Conservation (phyloP, 2,888 invertebrate genomes). For the Volucella inanis region DNA sequence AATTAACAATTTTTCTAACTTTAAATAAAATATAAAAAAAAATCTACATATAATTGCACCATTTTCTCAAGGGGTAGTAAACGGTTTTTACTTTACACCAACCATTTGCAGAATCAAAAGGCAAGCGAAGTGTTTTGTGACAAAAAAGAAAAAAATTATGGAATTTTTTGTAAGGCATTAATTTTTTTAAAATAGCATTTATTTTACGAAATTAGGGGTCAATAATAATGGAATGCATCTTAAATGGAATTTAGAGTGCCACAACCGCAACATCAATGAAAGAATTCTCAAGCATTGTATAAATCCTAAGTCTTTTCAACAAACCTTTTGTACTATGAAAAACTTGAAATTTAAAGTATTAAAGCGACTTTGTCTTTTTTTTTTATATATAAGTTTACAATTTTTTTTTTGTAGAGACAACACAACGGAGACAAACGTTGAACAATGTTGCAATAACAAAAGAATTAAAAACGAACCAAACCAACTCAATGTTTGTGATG, state of each 20-base stretch:
- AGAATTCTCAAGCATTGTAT: neutral
- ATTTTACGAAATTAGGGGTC: too few relatives aligned
- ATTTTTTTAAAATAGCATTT: too few relatives aligned
- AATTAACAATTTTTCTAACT: neutral
- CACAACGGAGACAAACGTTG: neutral
- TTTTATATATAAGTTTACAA: neutral
- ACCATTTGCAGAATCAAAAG: too few relatives aligned
- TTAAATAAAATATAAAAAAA: neutral
- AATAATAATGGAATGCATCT: too few relatives aligned
- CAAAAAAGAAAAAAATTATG: too few relatives aligned
- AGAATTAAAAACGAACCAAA: conserved; percentile 33
- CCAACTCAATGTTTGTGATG: conserved; percentile 48
- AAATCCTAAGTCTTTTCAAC: conserved; percentile 23
- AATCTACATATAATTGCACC: conserved; percentile 4
- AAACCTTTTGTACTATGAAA: conserved; percentile 33
- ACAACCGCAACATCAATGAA: neutral
- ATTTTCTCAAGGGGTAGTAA: conserved; percentile 1
- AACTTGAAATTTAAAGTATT: conserved; percentile 2
- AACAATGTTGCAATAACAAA: conserved; percentile 42
- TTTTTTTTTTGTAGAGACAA: neutral
- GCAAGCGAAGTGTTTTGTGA: too few relatives aligned
- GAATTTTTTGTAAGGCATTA: too few relatives aligned
- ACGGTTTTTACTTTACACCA: too few relatives aligned
- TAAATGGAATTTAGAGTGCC: neutral
- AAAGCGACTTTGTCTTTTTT: neutral